Evolutionary conservation across 1,140 invertebrate species (phyloP), one percentile per base, ranked within the genome.

Genomic region (Ceratoteleas bidentatus): DNA sequence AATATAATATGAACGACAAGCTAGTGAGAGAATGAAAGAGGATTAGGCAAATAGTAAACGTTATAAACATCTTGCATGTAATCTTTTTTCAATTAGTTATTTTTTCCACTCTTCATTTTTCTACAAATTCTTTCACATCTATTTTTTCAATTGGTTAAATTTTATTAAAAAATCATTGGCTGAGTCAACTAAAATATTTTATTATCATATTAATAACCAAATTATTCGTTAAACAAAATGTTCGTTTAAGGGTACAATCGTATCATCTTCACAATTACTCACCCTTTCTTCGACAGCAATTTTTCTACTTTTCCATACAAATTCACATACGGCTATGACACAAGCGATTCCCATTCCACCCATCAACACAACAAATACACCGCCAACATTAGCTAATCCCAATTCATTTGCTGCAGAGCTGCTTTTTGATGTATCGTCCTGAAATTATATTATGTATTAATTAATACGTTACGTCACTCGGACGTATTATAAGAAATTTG

Each of bases 301-400:
- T 91, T 98, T 97, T 85, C 96, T 92, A 50, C 96, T 96, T 91
- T 98, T 98, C 96, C 96, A 98, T 9, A 97, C 95, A 89, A 98
- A 98, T 90, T 98, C 97, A 88, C 96, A 96, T 14, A 97, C 95
- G 7, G 96, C 96, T 75, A 97, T 96, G 65, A 97, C 95, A 86
- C 96, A 96, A 3, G 96, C 96, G 15, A 97, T 94, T 7, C 95
- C 96, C 95, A 97, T 97, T 8, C 97, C 97, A 36, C 95, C 96
- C 93, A 98, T 96, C 14, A 99, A 93, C 0, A 99, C 97, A 0
- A 99, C 96, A 90, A 99, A 99, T 0, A 99, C 98, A 3, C 98
- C 98, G 53, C 97, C 97, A 40, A 99, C 97, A 88, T 98, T 98
- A 9, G 96, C 96, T 78, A 99, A 91, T 8, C 96, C 96, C 66